Conservation (phyloP, 30 jellyfish, hydroid and myxozoan species). For the Hydractinia echinata region DNA sequence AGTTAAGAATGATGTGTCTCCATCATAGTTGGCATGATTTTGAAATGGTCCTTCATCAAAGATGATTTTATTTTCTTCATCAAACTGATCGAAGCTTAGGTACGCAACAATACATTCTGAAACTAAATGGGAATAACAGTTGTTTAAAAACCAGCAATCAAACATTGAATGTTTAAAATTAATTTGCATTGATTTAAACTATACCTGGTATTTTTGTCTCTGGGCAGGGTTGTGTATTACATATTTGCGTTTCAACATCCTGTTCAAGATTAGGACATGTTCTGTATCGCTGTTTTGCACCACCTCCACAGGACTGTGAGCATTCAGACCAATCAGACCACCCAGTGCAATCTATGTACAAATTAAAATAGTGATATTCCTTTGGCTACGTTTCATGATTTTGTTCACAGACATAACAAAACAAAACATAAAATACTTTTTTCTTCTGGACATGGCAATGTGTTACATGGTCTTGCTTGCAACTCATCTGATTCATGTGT, state of each 20-base stretch:
- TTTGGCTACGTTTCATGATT: background rate
- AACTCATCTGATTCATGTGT: slow-evolving; percentile 89
- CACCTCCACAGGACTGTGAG: slow-evolving; percentile 93
- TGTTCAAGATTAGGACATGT: slow-evolving; percentile 58
- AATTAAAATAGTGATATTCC: slow-evolving; percentile 5
- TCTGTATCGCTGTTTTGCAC: slow-evolving; percentile 68
- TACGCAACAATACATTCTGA: slow-evolving; percentile 85
- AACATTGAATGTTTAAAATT: background rate
- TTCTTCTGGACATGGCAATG: slow-evolving; percentile 39
- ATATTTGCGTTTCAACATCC: slow-evolving; percentile 59
- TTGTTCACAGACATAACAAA: background rate
- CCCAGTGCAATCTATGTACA: slow-evolving; percentile 71
- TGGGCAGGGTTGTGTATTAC: slow-evolving; percentile 81
- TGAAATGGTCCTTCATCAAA: slow-evolving; percentile 90
- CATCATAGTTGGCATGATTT: slow-evolving; percentile 71
- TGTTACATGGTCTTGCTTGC: slow-evolving; percentile 96
- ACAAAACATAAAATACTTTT: background rate
- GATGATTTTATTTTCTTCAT: slow-evolving; percentile 50
- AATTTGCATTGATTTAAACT: background rate
- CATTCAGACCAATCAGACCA: slow-evolving; percentile 95
- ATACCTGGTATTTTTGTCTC: slow-evolving; percentile 34
- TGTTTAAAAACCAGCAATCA: background rate
- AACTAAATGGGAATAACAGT: slow-evolving; percentile 21
- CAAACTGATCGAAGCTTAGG: slow-evolving; percentile 84
- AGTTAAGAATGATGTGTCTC: slow-evolving; percentile 55